These are phyloP conservation scores for Harpalus rufipes DNA, from an alignment of 2,888 invertebrate genomes.

Conservation along the genomic window DNA sequence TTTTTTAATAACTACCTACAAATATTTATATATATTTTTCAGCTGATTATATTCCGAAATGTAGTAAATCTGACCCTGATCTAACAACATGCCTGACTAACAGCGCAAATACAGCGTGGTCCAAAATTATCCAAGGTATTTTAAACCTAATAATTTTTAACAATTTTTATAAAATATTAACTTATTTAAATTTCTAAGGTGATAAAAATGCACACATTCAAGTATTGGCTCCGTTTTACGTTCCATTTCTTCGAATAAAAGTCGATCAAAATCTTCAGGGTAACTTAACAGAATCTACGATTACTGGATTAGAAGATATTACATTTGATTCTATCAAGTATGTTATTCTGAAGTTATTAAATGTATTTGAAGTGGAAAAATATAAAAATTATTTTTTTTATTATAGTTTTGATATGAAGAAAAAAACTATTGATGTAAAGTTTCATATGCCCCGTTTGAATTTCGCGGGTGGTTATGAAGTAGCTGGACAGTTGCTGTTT, in stretches of 20 bases:
- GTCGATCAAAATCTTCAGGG: conserved; percentile 34
- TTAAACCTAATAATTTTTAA: not conserved
- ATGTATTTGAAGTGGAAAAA: too few species aligned
- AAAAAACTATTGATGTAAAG: conserved; percentile 40
- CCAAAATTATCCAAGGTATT: conserved; percentile 40
- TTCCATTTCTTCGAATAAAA: conserved; percentile 28
- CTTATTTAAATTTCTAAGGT: conserved; percentile 20
- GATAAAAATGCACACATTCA: conserved; percentile 52
- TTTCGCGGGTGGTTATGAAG: conserved; percentile 46
- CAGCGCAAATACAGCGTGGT: conserved; percentile 46
- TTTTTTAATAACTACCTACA: too few species aligned
- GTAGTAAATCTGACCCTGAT: conserved; percentile 40
- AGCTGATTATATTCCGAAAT: conserved; percentile 58
- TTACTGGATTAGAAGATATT: conserved; percentile 17
- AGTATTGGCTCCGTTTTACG: conserved; percentile 11
- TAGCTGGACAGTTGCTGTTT: conserved; percentile 23
- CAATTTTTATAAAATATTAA: not conserved
- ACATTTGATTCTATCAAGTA: conserved; percentile 44
- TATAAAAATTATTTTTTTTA: not conserved
- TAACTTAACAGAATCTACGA: conserved; percentile 21
- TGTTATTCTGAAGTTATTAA: not conserved
- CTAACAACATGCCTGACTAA: conserved; percentile 20
- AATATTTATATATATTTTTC: not conserved
- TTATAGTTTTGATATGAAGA: conserved; percentile 49
- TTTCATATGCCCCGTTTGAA: conserved; percentile 18